Percentiles rank a stretch among this genome's conserved stretches.
phyloP scores from a whole-genome alignment of 1,140 invertebrate species.

The Agrypnia vestita region DNA sequence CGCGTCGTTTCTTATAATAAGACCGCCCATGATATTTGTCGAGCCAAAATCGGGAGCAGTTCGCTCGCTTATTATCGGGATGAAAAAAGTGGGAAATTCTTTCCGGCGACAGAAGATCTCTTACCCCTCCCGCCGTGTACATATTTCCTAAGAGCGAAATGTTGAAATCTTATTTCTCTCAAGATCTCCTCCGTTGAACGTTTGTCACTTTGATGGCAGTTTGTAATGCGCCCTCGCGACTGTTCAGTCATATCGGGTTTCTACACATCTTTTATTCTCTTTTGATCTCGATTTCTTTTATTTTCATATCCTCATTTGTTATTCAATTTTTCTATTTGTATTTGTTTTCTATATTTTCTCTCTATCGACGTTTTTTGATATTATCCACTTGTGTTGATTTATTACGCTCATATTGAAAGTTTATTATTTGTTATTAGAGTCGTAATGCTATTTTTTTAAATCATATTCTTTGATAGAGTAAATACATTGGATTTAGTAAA shows the following conservation, averaged over 20 bases:
- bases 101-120: not conserved
- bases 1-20: no score
- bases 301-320: not conserved
- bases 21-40: no score
- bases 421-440: no score
- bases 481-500: no score
- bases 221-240: conserved; percentile 14
- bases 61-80: no score
- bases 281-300: not conserved
- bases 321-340: conserved; percentile 12
- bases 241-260: not conserved
- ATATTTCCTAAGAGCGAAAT: not conserved
- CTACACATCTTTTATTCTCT: conserved; percentile 12
- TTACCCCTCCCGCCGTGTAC: conserved; percentile 7
- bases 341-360: not conserved
- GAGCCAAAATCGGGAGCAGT: no score
- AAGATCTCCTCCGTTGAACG: not conserved
- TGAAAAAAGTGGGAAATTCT: not conserved
- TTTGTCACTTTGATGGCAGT: conserved; percentile 25
- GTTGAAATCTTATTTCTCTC: conserved; percentile 16
- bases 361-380: no score
- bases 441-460: no score
- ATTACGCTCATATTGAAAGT: no score
- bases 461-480: no score
- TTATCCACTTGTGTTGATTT: no score